Percentiles rank a stretch among this genome's conserved stretches.
phyloP scores from a whole-genome alignment of 2,797 vertebrate genomes.

The Dryobates pubescens region DNA sequence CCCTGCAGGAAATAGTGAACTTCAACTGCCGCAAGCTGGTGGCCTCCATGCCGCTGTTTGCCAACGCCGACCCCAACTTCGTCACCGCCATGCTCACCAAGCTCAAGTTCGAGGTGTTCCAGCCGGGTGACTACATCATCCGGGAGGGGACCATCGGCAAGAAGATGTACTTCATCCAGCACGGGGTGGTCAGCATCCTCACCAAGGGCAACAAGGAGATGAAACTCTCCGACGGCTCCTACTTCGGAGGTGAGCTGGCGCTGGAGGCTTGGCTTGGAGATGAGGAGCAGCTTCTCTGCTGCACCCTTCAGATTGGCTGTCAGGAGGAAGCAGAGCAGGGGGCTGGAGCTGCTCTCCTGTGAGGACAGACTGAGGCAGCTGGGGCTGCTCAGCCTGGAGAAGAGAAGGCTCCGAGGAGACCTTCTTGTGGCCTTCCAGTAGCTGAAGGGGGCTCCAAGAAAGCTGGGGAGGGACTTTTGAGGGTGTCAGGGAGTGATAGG shows the following conservation, averaged over 20 bases:
- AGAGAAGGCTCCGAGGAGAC: no score
- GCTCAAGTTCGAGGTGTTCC: conserved; percentile 93
- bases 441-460: no score
- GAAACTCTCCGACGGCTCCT: conserved; percentile 92
- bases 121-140: conserved; percentile 90
- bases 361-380: no score
- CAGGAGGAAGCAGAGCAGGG: no score
- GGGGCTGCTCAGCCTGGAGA: no score
- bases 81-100: conserved; percentile 95
- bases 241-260: conserved; percentile 87
- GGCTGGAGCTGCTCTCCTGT: no score
- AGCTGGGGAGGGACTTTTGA: no score
- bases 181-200: conserved; percentile 89
- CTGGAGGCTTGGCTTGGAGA: no score
- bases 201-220: conserved; percentile 92
- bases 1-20: conserved; percentile 89
- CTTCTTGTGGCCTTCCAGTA: no score
- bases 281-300: no score
- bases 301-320: no score
- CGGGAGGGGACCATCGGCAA: conserved; percentile 93
- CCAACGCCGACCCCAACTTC: conserved; percentile 94
- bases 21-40: conserved; percentile 96
- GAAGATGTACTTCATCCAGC: conserved; percentile 98
- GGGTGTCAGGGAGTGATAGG: no score
- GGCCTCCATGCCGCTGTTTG: conserved; percentile 93